Conservation (phyloP, 1,140 invertebrate genomes). For the Euborellia annulipes region DNA sequence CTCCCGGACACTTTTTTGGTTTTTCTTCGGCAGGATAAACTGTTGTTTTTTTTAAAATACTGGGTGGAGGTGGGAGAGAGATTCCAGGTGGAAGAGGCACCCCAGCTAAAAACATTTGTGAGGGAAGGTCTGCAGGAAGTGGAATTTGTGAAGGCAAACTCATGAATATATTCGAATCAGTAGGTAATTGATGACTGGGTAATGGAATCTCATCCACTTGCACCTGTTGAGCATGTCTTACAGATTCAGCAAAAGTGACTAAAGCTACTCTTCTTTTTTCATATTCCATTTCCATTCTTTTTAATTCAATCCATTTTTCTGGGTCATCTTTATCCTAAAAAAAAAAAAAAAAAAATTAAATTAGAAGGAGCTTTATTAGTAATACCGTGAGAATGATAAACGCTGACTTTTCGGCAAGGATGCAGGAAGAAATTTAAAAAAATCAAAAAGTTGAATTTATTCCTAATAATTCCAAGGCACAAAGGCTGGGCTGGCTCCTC, state of each 20-base stretch:
- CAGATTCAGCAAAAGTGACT: constrained; percentile 87
- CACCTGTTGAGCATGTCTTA: constrained; percentile 85
- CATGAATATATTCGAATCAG: constrained; percentile 10
- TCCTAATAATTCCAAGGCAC: no score
- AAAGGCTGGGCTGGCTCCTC: no score
- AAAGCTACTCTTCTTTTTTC: constrained; percentile 73
- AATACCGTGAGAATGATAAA: no score
- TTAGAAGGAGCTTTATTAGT: constrained; percentile 1
- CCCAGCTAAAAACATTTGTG: constrained; percentile 25
- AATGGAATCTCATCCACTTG: constrained; percentile 94
- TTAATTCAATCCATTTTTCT: constrained; percentile 81
- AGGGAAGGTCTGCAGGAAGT: constrained; percentile 48
- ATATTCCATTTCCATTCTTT: constrained; percentile 82
- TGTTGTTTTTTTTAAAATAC: constrained; percentile 62
- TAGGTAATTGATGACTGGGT: constrained; percentile 38
- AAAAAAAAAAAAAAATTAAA: constrained; percentile 13
- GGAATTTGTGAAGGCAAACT: constrained; percentile 58
- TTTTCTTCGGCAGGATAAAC: constrained; percentile 26
- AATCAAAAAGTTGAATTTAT: no score
- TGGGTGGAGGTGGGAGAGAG: constrained; percentile 32
- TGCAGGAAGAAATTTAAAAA: no score
- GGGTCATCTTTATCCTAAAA: constrained; percentile 88
- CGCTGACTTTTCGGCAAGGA: no score
- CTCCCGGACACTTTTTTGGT: constrained; percentile 58
- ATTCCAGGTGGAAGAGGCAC: constrained; percentile 16